A percentile compares a stretch with the other conserved stretches of the same genome.
These are phyloP conservation scores for Limnodromus scolopaceus DNA, from an alignment of 2,797 vertebrate species.

Conservation along the genomic window DNA sequence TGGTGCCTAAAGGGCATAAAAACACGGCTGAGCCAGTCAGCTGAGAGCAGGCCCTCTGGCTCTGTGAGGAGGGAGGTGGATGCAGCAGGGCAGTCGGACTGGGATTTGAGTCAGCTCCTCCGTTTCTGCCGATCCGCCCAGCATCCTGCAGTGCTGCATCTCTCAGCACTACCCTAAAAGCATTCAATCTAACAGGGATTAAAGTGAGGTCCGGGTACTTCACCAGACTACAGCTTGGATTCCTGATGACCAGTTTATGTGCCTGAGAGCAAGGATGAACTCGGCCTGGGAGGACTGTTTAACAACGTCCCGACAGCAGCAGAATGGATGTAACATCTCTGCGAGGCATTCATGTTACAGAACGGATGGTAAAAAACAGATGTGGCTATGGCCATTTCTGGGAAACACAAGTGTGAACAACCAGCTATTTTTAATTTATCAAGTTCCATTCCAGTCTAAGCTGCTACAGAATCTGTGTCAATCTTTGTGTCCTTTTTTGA, in stretches of 20 bases:
- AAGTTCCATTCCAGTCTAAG: constrained; percentile 56
- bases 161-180: background rate
- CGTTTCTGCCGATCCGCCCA: background rate
- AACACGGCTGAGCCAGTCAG: background rate
- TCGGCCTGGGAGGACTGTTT: background rate
- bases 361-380: background rate
- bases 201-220: background rate
- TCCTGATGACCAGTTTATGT: background rate
- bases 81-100: background rate
- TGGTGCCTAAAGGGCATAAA: background rate
- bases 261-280: constrained; percentile 15
- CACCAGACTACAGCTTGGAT: background rate
- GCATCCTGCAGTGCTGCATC: background rate
- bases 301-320: background rate
- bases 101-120: background rate
- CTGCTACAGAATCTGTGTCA: constrained; percentile 47
- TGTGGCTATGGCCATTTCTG: constrained; percentile 33
- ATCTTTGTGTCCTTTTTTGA: constrained; percentile 66
- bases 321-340: background rate
- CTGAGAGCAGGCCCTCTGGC: background rate
- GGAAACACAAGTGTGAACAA: constrained; percentile 49
- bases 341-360: background rate
- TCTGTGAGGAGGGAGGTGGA: background rate
- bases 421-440: constrained; percentile 57
- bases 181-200: background rate